phyloP scores from a whole-genome alignment of 23 tunicate genomes.

The Trididemnum miniatum region DNA sequence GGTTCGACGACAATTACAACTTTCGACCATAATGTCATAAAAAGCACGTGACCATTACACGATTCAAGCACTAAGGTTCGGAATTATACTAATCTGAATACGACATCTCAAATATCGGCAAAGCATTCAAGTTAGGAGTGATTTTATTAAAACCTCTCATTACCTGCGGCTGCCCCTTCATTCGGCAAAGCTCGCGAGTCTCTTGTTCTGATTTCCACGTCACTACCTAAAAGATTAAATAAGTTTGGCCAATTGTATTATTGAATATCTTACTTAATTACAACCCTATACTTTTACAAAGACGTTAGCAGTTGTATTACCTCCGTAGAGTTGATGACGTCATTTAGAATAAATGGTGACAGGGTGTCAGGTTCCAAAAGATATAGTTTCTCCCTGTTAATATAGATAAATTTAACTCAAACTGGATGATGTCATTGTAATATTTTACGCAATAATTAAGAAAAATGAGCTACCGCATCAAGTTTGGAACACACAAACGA shows the following conservation, averaged over 20 bases:
- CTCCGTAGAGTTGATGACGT: slow-evolving; percentile 16
- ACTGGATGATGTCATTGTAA: too few species aligned
- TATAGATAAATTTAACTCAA: too few species aligned
- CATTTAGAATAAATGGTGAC: background rate
- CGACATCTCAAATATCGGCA: slow-evolving; percentile 1
- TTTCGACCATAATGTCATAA: background rate
- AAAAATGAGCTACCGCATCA: too few species aligned
- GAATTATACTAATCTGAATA: slow-evolving; percentile 24
- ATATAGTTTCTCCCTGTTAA: slow-evolving; percentile 58
- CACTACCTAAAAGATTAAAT: slow-evolving; percentile 33
- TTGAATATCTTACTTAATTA: too few species aligned
- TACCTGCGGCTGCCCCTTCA: slow-evolving; percentile 87
- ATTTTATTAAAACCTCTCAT: background rate
- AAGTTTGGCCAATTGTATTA: too few species aligned
- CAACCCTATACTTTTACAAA: too few species aligned
- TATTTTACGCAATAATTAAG: too few species aligned
- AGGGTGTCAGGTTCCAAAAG: slow-evolving; percentile 46
- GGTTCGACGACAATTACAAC: too few species aligned
- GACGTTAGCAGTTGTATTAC: too few species aligned
- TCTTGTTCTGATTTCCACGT: slow-evolving; percentile 65
- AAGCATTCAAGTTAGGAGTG: slow-evolving; percentile 7
- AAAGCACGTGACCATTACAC: background rate
- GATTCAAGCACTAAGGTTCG: background rate
- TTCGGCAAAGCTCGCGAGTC: slow-evolving; percentile 48
- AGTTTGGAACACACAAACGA: too few species aligned